phyloP scores from a whole-genome alignment of 1,140 invertebrate genomes.

The Agraylea sexmaculata region DNA sequence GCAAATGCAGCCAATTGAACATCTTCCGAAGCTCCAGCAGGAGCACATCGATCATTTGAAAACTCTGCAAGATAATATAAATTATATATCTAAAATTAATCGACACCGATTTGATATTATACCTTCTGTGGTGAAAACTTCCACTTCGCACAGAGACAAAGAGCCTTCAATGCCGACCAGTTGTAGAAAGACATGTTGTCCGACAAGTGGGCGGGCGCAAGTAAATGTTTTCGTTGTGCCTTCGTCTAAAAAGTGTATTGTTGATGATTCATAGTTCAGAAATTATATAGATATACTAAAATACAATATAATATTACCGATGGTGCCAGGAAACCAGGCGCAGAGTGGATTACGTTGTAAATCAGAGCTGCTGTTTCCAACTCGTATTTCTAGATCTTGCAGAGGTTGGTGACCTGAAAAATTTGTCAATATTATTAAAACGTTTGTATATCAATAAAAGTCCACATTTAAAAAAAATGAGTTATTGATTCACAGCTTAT shows the following conservation, averaged over 20 bases:
- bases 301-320: constrained; percentile 46
- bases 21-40: constrained; percentile 54
- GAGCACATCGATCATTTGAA: constrained; percentile 65
- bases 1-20: constrained; percentile 68
- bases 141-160: constrained; percentile 79
- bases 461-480: too few relatives aligned
- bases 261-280: neutral
- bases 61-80: constrained; percentile 49
- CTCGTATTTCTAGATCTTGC: constrained; percentile 81
- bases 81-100: too few relatives aligned
- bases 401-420: constrained; percentile 72
- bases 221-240: constrained; percentile 81
- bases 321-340: constrained; percentile 86
- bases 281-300: neutral
- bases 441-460: too few relatives aligned
- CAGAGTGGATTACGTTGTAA: constrained; percentile 80
- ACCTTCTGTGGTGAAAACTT: constrained; percentile 85
- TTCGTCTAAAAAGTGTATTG: constrained; percentile 52
- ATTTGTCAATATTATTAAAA: too few relatives aligned
- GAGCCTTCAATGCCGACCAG: constrained; percentile 83
- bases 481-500: too few relatives aligned
- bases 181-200: constrained; percentile 80
- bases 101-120: too few relatives aligned
- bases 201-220: constrained; percentile 70
- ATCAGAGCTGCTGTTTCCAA: constrained; percentile 78